A percentile compares a stretch with the other conserved stretches of the same genome.
These are phyloP conservation scores for Hirundo rustica DNA, from an alignment of 2,797 vertebrate species.

Conservation along the genomic window DNA sequence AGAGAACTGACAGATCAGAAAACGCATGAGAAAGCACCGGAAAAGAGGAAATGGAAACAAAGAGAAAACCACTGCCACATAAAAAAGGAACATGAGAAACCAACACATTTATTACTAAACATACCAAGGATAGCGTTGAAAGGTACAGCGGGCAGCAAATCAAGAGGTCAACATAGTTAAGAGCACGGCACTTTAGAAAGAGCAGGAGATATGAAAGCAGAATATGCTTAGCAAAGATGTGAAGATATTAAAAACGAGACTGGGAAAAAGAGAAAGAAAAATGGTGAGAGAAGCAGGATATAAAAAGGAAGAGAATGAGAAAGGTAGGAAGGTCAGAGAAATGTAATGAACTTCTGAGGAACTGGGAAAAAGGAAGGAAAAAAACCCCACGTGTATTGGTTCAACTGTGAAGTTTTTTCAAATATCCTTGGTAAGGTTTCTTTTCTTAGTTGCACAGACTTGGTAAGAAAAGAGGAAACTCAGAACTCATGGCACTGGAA, in stretches of 20 bases:
- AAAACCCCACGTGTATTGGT: neutral
- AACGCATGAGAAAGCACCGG: neutral
- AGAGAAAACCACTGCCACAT: neutral
- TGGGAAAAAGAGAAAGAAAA: neutral
- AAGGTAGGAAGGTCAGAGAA: neutral
- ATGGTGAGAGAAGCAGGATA: neutral
- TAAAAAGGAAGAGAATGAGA: neutral
- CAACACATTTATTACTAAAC: neutral
- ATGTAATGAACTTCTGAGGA: neutral
- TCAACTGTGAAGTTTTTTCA: neutral
- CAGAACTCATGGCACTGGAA: neutral
- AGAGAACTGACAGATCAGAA: neutral
- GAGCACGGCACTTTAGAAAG: neutral
- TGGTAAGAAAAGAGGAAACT: neutral
- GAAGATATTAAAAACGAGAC: neutral
- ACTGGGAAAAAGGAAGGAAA: neutral
- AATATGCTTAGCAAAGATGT: neutral
- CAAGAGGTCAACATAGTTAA: neutral
- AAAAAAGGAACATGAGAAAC: neutral
- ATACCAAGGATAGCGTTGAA: neutral
- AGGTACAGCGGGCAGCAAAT: neutral
- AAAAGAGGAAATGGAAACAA: neutral
- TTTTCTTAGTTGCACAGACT: neutral
- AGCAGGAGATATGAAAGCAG: accelerated
- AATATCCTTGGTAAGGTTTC: neutral